Conservation (phyloP, 2,888 invertebrate genomes). For the Coelinius sp. region DNA sequence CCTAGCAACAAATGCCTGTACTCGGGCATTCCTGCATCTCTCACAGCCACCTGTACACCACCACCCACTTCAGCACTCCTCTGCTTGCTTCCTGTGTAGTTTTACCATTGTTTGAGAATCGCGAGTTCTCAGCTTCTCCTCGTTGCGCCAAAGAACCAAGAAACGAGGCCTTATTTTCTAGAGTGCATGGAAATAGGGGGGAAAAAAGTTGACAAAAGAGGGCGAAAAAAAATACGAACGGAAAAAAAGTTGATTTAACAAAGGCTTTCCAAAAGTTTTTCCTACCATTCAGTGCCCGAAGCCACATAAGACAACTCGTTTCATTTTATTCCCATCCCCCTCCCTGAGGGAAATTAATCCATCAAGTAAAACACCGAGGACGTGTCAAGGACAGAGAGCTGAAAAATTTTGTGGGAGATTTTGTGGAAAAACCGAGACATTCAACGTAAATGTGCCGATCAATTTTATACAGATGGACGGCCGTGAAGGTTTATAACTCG, state of each 20-base stretch:
- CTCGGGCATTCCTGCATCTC: conserved; percentile 19
- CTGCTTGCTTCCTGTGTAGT: background rate
- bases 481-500: background rate
- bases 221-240: background rate
- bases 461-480: background rate
- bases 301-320: conserved; percentile 3
- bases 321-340: background rate
- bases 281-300: conserved; percentile 13
- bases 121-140: conserved; percentile 1
- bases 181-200: conserved; percentile 37
- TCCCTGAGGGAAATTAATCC: conserved; percentile 8
- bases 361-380: conserved; percentile 21
- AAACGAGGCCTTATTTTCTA: conserved; percentile 45
- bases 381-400: conserved; percentile 14
- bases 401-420: conserved; percentile 16
- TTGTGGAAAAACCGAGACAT: background rate
- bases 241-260: background rate
- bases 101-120: conserved; percentile 43
- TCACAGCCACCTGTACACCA: conserved; percentile 11
- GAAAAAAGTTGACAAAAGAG: conserved; percentile 3
- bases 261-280: conserved; percentile 5
- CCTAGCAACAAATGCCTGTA: conserved; percentile 2
- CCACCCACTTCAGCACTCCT: background rate
- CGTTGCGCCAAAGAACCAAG: conserved; percentile 17
- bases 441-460: conserved; percentile 3